Conservation (phyloP, 2,888 invertebrate genomes). For the Drosophila antonietae region DNA sequence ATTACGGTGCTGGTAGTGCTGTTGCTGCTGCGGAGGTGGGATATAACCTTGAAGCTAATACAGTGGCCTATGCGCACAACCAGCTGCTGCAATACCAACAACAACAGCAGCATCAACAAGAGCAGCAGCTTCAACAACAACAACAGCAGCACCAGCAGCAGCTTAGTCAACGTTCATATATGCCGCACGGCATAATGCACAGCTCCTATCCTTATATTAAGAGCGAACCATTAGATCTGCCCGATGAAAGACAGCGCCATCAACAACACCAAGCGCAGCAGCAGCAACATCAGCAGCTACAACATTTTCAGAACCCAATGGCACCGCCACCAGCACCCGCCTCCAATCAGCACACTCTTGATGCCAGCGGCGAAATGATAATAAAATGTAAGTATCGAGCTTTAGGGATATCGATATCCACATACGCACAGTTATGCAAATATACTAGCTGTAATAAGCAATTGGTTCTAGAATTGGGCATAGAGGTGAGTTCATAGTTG, state of each 20-base stretch:
- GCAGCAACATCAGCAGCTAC: conserved; percentile 39
- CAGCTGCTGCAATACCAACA: conserved; percentile 78
- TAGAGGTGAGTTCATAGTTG: conserved; percentile 16
- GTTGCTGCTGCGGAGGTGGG: conserved; percentile 40
- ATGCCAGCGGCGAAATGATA: conserved; percentile 63
- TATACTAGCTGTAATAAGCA: conserved; percentile 28
- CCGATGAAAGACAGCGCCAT: conserved; percentile 53
- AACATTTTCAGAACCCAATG: conserved; percentile 65
- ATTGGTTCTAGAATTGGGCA: conserved; percentile 16
- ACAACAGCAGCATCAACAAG: conserved; percentile 62
- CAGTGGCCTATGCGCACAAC: conserved; percentile 75
- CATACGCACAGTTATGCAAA: conserved; percentile 12
- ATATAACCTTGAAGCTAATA: conserved; percentile 77
- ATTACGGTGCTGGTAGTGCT: conserved; percentile 53
- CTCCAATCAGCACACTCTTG: conserved; percentile 45
- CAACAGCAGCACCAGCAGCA: conserved; percentile 65
- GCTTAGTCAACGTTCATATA: conserved; percentile 61
- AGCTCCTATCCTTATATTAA: conserved; percentile 75
- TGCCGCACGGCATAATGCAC: conserved; percentile 62
- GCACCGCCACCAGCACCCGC: conserved; percentile 66
- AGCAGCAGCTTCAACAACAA: conserved; percentile 40
- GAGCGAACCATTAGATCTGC: conserved; percentile 73
- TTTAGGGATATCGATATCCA: conserved; percentile 52
- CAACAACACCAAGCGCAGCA: conserved; percentile 41
- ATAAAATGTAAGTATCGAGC: conserved; percentile 71